Base-by-base conservation (phyloP, 2,113 vertebrate species). In the Aplodontia rufa region DNA sequence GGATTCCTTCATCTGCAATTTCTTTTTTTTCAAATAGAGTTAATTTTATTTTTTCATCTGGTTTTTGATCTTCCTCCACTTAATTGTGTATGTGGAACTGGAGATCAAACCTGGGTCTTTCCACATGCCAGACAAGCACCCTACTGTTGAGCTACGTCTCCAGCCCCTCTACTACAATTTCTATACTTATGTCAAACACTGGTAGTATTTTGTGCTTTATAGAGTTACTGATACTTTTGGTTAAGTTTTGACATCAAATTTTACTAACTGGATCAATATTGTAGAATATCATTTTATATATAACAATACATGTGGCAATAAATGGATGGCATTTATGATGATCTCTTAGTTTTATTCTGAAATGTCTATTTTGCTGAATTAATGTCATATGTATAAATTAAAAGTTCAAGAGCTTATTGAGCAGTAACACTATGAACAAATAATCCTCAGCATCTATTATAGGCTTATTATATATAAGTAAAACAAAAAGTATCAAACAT, bases 171-270 rank as follows among this genome's bases (percentile, higher is more conserved):
- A 60, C 24, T 60, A 26, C 24, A 42, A 84, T 88, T 71, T 88
- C 45, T 62, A 53, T 72, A 75, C 8, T 62, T 94, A 72, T 68
- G 24, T 32, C 42, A 83, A 42, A 87, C 6, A 69, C 9, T 69
- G 87, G 22, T 16, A 86, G 4, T 75, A 53, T 76, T 86, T 90
- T 93, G 19, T 75, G 42, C 26, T 30, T 69, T 53, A 82, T 6
- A 82, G 5, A 47, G n/a, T 37, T 49, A 75, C 24, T 91, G 26
- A 68, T 86, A 68, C 35, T 74, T 94, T 87, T 24, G 82, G 78
- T 75, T 35, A 37, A 94, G 22, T 91, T 84, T 95, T 82, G 42
- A 78, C 28, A 83, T 76, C 37, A 92, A 35, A 9, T 78, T 76
- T 87, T 85, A 80, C 68, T 74, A 42, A n/a, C 4, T 86, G 68